Evolutionary conservation across 30 jellyfish, hydroid and myxozoan species (phyloP).

Genomic region (Cassiopea andromeda): DNA sequence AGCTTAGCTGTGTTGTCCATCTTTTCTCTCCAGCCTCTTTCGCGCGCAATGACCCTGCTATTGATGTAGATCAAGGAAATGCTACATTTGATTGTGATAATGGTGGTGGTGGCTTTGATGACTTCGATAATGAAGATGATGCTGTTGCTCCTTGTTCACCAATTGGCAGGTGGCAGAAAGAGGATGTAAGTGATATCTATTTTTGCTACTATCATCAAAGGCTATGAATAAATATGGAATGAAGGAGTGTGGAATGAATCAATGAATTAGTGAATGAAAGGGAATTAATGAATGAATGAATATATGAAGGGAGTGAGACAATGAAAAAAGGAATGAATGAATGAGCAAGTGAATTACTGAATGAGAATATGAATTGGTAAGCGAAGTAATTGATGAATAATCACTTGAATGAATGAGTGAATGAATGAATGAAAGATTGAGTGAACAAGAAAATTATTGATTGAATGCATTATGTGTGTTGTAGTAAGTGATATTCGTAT

Average conservation of each 20-base stretch:
- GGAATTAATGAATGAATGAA: neutral
- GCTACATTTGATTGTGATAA: neutral
- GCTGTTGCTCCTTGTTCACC: constrained; percentile 19
- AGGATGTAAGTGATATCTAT: neutral
- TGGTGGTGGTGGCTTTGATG: constrained; percentile 16
- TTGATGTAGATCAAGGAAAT: constrained; percentile 17
- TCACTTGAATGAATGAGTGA: too few relatives aligned
- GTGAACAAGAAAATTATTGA: too few relatives aligned
- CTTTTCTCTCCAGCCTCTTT: neutral
- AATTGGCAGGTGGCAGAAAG: neutral
- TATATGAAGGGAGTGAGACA: neutral
- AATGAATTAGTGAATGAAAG: neutral
- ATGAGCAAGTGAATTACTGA: neutral
- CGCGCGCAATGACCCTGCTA: neutral
- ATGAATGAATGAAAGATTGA: too few relatives aligned
- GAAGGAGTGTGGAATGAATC: too few relatives aligned
- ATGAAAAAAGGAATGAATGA: neutral
- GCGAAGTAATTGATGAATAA: too few relatives aligned
- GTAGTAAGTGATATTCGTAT: too few relatives aligned
- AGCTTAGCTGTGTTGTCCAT: neutral
- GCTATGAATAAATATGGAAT: too few relatives aligned
- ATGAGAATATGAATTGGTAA: too few relatives aligned
- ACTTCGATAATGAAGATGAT: constrained; percentile 20
- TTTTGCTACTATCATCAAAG: neutral
- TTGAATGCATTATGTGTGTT: too few relatives aligned